phyloP scores from a whole-genome alignment of 2,888 invertebrate species.

The Serripes groenlandicus region DNA sequence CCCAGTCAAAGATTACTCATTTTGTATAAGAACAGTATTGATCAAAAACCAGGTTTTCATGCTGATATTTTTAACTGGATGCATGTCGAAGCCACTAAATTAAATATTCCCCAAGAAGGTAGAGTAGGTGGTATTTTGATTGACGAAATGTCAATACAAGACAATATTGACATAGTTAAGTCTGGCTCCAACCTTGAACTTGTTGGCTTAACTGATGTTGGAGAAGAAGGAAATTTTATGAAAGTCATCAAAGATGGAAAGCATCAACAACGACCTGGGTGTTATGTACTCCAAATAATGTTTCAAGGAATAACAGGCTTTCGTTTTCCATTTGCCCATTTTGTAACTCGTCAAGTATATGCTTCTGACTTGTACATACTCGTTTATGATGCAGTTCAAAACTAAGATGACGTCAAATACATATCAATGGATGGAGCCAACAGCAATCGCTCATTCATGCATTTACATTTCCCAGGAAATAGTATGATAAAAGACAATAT shows the following conservation, averaged over 20 bases:
- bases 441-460: constrained; percentile 43
- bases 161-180: constrained; percentile 52
- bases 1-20: constrained; percentile 25
- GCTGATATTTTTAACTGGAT: constrained; percentile 53
- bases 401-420: constrained; percentile 6
- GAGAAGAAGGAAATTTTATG: constrained; percentile 24
- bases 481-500: constrained; percentile 24
- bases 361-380: constrained; percentile 44
- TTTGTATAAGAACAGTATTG: constrained; percentile 36
- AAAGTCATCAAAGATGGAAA: constrained; percentile 18
- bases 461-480: constrained; percentile 28
- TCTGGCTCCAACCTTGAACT: constrained; percentile 36
- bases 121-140: constrained; percentile 51
- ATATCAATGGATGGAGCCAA: neutral
- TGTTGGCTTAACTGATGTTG: constrained; percentile 29
- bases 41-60: constrained; percentile 35
- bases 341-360: constrained; percentile 31
- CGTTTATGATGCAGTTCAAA: constrained; percentile 42
- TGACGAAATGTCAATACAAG: constrained; percentile 64
- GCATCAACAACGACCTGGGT: constrained; percentile 29
- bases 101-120: constrained; percentile 39
- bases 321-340: constrained; percentile 58
- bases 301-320: constrained; percentile 56
- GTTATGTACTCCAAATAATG: constrained; percentile 49
- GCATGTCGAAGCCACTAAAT: constrained; percentile 41